A percentile compares a stretch with the other conserved stretches of the same genome.
phyloP scores from a whole-genome alignment of 2,797 vertebrate genomes.

The Myripristis murdjan region DNA sequence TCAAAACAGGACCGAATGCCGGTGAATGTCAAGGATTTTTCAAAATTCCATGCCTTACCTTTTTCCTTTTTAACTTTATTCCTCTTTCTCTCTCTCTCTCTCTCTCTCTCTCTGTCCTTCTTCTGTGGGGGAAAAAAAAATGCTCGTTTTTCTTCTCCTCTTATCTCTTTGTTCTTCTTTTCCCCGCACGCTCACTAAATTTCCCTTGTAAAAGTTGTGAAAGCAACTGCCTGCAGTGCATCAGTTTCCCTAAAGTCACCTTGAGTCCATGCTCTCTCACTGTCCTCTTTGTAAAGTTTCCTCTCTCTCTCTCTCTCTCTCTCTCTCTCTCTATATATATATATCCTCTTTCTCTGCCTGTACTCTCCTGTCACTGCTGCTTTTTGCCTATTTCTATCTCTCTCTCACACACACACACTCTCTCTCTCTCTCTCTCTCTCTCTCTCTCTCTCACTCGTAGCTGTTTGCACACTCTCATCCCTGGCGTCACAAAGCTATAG shows the following conservation, averaged over 20 bases:
- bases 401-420: slow-evolving; percentile 12
- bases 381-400: slow-evolving; percentile 21
- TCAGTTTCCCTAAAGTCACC: slow-evolving; percentile 76
- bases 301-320: slow-evolving; percentile 19
- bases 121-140: slow-evolving; percentile 21
- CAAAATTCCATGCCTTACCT: slow-evolving; percentile 70
- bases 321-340: not conserved
- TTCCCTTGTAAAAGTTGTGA: slow-evolving; percentile 67
- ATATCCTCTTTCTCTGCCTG: slow-evolving; percentile 26
- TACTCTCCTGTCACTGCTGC: slow-evolving; percentile 28
- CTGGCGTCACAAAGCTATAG: slow-evolving; percentile 54
- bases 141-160: slow-evolving; percentile 21
- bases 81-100: slow-evolving; percentile 34
- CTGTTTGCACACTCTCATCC: slow-evolving; percentile 60
- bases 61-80: slow-evolving; percentile 39
- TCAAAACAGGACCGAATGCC: slow-evolving; percentile 32
- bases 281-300: slow-evolving; percentile 71
- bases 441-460: slow-evolving; percentile 25
- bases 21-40: slow-evolving; percentile 42
- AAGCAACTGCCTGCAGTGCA: slow-evolving; percentile 56
- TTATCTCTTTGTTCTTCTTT: slow-evolving; percentile 59
- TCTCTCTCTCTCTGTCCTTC: too few relatives aligned
- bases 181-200: slow-evolving; percentile 57
- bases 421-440: not conserved
- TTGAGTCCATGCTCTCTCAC: slow-evolving; percentile 60